Base-by-base conservation (phyloP, 2,888 invertebrate species). In the Archaeoteleia sp. region DNA sequence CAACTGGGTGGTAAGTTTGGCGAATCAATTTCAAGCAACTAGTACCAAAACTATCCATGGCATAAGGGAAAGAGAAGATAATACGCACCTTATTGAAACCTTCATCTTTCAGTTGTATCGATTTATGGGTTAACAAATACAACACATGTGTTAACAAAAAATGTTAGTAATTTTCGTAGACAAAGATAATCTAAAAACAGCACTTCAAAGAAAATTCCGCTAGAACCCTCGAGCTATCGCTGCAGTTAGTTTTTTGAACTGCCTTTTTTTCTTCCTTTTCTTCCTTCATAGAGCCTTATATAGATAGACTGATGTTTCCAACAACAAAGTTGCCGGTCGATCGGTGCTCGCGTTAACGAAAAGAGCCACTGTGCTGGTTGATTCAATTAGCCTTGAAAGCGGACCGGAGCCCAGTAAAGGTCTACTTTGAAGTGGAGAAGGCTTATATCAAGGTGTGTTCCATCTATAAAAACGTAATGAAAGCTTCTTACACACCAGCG, bases 1-100 rank as follows among this genome's bases (percentile, higher is more conserved):
- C 90, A 91, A 80, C 86, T 92, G 66, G 90, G 92, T 80, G 91
- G 92, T 93, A 81, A 87, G 87, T 83, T 55, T 20, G 10, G 8
- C 9, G 27, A 17, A 37, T 30, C 17, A 20, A 27, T 42, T 46
- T 62, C 20, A 27, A 15, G 5, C 20, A 40, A 23, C 45, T 45
- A 32, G 45, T 45, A 30, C 29, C 13, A n/a, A 27, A 32, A 9
- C 3, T 27, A 13, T 35, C 17, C 20, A 5, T 20, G 20, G 20
- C 5, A 4, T 20, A 20, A 20, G 2, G 20, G 20, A 20, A 20
- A 20, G 2, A 5, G 20, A 20, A 5, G 20, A 20, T 2, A 4
- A 20, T 20, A 20, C 5, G 5, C 20, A 5, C 5, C 20, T 20
- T 20, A 20, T 20, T 20, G 5, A 20, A 20, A 20, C 20, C n/a